A percentile compares a stretch with the other conserved stretches of the same genome.
Conservation (phyloP, 1,140 invertebrate species). For the Schlechtendalia chinensis region DNA sequence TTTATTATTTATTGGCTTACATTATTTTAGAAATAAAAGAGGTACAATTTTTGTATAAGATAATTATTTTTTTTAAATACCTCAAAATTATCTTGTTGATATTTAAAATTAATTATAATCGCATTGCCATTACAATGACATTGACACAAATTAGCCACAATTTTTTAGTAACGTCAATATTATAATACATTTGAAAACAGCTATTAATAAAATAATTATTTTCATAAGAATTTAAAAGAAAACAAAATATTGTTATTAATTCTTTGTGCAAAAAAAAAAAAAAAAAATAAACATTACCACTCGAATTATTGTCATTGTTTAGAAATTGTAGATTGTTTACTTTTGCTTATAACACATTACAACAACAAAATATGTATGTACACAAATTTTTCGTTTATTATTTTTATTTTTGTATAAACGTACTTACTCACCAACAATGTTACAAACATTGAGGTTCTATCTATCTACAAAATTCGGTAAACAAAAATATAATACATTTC, state of each 20-base stretch:
- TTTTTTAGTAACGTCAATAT: background rate
- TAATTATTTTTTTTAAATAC: background rate
- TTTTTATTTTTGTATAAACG: conserved; percentile 23
- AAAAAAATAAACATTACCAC: no score
- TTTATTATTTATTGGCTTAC: conserved; percentile 20
- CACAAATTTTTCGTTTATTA: conserved; percentile 39
- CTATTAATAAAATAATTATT: background rate
- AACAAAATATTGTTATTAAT: background rate
- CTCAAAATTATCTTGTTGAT: background rate
- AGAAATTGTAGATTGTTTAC: conserved; percentile 24
- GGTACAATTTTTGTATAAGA: background rate
- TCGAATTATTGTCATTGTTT: background rate
- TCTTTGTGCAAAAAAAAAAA: background rate
- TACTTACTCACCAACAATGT: background rate
- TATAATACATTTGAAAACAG: background rate
- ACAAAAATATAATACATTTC: background rate
- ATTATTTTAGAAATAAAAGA: conserved; percentile 4
- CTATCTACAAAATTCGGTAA: conserved; percentile 23
- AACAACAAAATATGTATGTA: conserved; percentile 32
- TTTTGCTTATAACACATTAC: background rate
- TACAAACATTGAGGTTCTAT: background rate
- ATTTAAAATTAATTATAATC: background rate
- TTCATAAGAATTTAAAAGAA: background rate
- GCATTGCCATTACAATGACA: background rate
- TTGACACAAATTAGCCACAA: background rate